A percentile compares a stretch with the other conserved stretches of the same genome.
Conservation (phyloP, 2,797 vertebrate genomes). For the Coranthus polyacanthus region DNA sequence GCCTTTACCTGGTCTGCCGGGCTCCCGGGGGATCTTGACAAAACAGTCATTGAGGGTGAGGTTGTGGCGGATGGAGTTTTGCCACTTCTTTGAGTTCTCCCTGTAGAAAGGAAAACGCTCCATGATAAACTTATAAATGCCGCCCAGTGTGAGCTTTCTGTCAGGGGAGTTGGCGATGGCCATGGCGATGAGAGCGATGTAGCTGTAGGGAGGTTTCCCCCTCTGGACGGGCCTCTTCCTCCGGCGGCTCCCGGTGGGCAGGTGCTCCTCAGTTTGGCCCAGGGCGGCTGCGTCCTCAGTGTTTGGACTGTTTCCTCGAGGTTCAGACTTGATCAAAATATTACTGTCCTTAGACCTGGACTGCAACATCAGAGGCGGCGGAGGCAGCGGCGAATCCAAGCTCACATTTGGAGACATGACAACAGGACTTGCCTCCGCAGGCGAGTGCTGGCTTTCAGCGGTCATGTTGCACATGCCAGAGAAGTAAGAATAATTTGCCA, state of each 20-base stretch:
- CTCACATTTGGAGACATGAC: conserved; percentile 83
- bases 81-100: conserved; percentile 97
- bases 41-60: conserved; percentile 93
- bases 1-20: conserved; percentile 92
- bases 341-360: conserved; percentile 79
- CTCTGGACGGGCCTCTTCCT: conserved; percentile 94
- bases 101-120: conserved; percentile 97
- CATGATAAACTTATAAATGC: conserved; percentile 98
- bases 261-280: conserved; percentile 82
- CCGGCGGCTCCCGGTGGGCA: conserved; percentile 85
- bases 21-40: conserved; percentile 94
- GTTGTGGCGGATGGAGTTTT: conserved; percentile 93
- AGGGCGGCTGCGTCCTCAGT: conserved; percentile 72
- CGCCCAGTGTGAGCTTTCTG: conserved; percentile 94
- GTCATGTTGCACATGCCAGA: conserved; percentile 92
- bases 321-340: conserved; percentile 86
- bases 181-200: conserved; percentile 98
- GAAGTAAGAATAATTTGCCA: conserved; percentile 90
- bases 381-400: conserved; percentile 84
- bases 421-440: conserved; percentile 86
- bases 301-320: conserved; percentile 80
- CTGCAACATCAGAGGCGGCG: conserved; percentile 77
- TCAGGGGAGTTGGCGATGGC: conserved; percentile 96
- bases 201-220: conserved; percentile 97
- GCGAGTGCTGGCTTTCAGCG: conserved; percentile 87